Conservation (phyloP, 2,888 invertebrate genomes). For the Trissolcus brochymenae region DNA sequence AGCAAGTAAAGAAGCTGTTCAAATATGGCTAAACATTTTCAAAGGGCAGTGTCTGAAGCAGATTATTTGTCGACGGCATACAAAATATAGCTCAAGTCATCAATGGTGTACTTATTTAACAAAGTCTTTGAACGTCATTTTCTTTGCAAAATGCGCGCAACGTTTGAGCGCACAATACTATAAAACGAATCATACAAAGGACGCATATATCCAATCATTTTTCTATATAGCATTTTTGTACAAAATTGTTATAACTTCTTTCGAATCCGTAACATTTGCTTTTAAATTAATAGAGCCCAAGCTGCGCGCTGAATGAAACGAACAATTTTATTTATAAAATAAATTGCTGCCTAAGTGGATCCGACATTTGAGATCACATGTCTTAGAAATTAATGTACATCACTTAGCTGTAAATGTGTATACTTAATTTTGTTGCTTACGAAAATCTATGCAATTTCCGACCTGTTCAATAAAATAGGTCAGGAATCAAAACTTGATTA, state of each 20-base stretch:
- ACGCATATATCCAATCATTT: constrained; percentile 15
- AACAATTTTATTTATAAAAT: constrained; percentile 1
- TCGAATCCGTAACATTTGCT: constrained; percentile 16
- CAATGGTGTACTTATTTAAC: constrained; percentile 18
- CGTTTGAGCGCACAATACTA: constrained; percentile 11
- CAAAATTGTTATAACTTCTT: not conserved
- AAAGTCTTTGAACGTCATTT: constrained; percentile 17
- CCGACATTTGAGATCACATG: constrained; percentile 64
- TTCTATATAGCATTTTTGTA: constrained; percentile 14
- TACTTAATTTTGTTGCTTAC: constrained; percentile 16
- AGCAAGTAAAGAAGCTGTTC: constrained; percentile 21
- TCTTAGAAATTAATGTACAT: constrained; percentile 45
- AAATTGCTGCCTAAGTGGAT: constrained; percentile 35
- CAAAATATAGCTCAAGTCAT: constrained; percentile 28
- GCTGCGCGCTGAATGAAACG: no score
- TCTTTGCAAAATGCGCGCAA: constrained; percentile 7
- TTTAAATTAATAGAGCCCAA: constrained; percentile 8
- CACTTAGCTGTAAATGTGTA: constrained; percentile 19
- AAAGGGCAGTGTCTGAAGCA: constrained; percentile 34
- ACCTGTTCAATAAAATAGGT: constrained; percentile 8
- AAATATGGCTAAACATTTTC: constrained; percentile 24
- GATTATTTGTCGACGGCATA: constrained; percentile 16
- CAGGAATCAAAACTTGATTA: constrained; percentile 8
- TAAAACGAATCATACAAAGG: constrained; percentile 26
- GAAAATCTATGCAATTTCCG: constrained; percentile 5